phyloP scores from a whole-genome alignment of 2,888 invertebrate genomes.

The Philereme vetulata region DNA sequence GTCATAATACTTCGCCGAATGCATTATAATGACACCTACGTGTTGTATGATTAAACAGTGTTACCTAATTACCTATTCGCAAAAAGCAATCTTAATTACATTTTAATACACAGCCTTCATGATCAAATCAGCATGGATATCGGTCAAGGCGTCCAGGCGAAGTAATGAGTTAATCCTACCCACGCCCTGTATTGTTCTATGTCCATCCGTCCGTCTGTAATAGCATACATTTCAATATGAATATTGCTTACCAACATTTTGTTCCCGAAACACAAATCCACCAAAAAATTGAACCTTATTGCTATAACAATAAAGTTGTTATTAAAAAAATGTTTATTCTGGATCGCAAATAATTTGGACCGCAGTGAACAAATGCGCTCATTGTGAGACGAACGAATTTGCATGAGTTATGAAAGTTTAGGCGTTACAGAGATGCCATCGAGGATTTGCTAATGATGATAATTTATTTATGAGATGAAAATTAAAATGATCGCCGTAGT shows the following conservation, averaged over 20 bases:
- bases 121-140: conserved; percentile 65
- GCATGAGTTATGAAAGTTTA: conserved; percentile 79
- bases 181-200: conserved; percentile 79
- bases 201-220: conserved; percentile 68
- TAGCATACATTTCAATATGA: conserved; percentile 71
- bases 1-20: no score
- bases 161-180: conserved; percentile 77
- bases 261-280: not conserved
- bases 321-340: not conserved
- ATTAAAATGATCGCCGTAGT: conserved; percentile 22
- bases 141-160: conserved; percentile 80
- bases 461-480: conserved; percentile 30
- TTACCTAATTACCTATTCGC: conserved; percentile 29
- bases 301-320: conserved; percentile 23
- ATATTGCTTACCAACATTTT: conserved; percentile 53
- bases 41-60: conserved; percentile 8
- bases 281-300: conserved; percentile 10
- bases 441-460: conserved; percentile 55
- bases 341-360: conserved; percentile 26
- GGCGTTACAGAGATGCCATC: conserved; percentile 66
- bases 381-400: conserved; percentile 78
- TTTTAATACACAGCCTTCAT: conserved; percentile 42
- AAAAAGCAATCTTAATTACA: conserved; percentile 38
- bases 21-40: conserved; percentile 16
- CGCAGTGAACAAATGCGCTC: conserved; percentile 66